Percentiles rank a stretch among this genome's conserved stretches.
Conservation (phyloP, 1,140 invertebrate species). For the Branchinecta lindahli region DNA sequence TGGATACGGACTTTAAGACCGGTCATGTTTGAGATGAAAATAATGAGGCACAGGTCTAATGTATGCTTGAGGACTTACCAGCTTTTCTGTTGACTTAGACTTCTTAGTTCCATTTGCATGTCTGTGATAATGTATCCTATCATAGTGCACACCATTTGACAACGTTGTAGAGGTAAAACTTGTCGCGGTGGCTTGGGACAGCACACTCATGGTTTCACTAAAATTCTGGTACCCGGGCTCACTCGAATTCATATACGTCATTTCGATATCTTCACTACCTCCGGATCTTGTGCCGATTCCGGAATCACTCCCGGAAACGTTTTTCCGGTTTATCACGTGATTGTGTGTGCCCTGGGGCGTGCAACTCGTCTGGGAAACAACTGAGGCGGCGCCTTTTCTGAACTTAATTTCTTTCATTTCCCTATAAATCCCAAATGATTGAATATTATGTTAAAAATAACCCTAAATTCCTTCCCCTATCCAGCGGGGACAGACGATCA, state of each 20-base stretch:
- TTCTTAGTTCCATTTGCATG: background rate
- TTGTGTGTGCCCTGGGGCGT: background rate
- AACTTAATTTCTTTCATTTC: background rate
- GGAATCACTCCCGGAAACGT: background rate
- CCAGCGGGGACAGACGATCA: too few relatives aligned
- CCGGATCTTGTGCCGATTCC: background rate
- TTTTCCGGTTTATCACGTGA: background rate
- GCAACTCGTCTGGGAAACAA: background rate
- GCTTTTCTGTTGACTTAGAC: background rate
- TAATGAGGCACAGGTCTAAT: background rate
- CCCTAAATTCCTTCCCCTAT: too few relatives aligned
- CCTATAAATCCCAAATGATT: too few relatives aligned
- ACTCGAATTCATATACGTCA: conserved; percentile 1
- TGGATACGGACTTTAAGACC: too few relatives aligned
- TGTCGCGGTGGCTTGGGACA: background rate
- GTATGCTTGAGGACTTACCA: background rate
- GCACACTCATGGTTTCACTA: conserved; percentile 1
- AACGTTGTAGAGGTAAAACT: conserved; percentile 1
- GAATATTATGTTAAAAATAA: too few relatives aligned
- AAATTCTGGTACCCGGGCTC: background rate
- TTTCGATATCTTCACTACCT: background rate
- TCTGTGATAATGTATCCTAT: conserved; percentile 10
- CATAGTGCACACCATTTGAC: conserved; percentile 3
- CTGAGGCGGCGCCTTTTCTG: background rate
- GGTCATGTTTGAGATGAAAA: too few relatives aligned